Conservation (phyloP, 2,113 vertebrate species). For the Nothocercus nigrocapillus region DNA sequence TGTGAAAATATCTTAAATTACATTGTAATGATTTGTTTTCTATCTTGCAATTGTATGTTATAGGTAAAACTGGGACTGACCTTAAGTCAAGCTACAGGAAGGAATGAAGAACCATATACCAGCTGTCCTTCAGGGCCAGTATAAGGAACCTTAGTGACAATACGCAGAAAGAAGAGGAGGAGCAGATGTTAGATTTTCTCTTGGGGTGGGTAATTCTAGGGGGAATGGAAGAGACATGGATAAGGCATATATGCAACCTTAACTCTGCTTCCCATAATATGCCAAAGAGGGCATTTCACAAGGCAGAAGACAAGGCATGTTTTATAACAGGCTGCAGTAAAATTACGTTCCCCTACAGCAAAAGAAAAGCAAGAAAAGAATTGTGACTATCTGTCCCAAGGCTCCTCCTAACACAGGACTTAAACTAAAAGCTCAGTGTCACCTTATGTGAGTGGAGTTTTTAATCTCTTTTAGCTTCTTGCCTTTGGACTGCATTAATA, state of each 20-base stretch:
- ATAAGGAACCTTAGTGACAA: not conserved
- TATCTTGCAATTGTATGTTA: slow-evolving; percentile 17
- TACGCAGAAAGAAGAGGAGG: not conserved
- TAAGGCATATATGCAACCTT: not conserved
- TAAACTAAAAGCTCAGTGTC: not conserved
- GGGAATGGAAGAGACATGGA: not conserved
- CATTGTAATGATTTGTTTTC: slow-evolving; percentile 26
- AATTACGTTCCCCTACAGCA: not conserved
- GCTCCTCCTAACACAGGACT: not conserved
- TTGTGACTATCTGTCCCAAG: not conserved
- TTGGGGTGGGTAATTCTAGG: not conserved
- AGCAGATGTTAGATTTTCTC: not conserved
- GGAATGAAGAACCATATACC: not conserved
- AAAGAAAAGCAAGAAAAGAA: not conserved
- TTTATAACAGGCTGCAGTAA: not conserved
- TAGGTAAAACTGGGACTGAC: not conserved
- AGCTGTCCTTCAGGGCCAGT: not conserved
- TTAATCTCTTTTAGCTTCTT: slow-evolving; percentile 49
- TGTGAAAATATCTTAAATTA: slow-evolving; percentile 44
- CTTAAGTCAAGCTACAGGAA: not conserved
- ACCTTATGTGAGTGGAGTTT: not conserved
- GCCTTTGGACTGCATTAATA: slow-evolving; percentile 37
- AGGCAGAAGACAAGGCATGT: not conserved
- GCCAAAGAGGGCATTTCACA: not conserved
- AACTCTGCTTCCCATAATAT: not conserved